Evolutionary conservation across 1,140 invertebrate species (phyloP).

Genomic region (Danaus plexippus): DNA sequence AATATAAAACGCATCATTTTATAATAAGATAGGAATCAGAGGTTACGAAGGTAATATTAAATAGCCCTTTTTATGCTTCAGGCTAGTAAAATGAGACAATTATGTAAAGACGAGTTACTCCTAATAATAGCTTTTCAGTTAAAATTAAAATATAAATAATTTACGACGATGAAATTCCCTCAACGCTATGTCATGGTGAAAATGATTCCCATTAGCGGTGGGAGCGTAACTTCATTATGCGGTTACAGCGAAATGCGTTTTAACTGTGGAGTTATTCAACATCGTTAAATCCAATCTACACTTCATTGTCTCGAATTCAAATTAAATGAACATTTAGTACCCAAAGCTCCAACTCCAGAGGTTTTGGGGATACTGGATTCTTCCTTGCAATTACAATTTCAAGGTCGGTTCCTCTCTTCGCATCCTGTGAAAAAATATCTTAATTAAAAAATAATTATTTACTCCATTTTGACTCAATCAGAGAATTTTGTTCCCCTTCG

Average conservation of each 20-base stretch:
- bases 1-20: too few species aligned
- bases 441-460: too few species aligned
- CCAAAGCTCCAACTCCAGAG: slow-evolving; percentile 85
- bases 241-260: slow-evolving; percentile 49
- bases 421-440: slow-evolving; percentile 73
- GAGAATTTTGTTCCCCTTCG: background rate
- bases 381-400: slow-evolving; percentile 85
- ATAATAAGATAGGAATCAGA: too few species aligned
- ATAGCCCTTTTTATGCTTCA: too few species aligned
- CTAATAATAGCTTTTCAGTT: slow-evolving; percentile 11
- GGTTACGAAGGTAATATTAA: too few species aligned
- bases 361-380: slow-evolving; percentile 81
- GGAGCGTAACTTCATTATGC: slow-evolving; percentile 57
- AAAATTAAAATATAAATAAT: slow-evolving; percentile 22
- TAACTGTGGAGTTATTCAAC: slow-evolving; percentile 26
- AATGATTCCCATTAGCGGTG: slow-evolving; percentile 52
- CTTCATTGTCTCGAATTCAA: slow-evolving; percentile 29
- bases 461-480: too few species aligned
- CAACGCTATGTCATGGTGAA: slow-evolving; percentile 44
- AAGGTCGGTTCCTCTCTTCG: slow-evolving; percentile 84
- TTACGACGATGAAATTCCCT: slow-evolving; percentile 27
- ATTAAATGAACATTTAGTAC: slow-evolving; percentile 65
- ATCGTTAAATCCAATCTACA: slow-evolving; percentile 46
- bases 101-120: too few species aligned
- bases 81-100: too few species aligned